Evolutionary conservation across 2,113 vertebrate species (phyloP).

Genomic region (Dascyllus trimaculatus): DNA sequence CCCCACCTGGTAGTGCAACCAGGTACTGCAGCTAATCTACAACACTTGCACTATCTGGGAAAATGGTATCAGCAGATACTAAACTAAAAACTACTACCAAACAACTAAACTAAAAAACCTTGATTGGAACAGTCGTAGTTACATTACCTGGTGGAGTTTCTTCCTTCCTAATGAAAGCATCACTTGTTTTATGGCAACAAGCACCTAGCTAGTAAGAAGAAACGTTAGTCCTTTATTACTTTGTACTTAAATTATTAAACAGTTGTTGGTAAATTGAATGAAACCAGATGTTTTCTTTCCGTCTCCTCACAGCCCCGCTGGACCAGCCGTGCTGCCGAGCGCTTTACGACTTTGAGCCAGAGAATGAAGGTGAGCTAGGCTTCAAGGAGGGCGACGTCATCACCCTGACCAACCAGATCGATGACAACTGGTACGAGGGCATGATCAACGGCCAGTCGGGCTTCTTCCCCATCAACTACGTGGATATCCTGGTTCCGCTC

Average conservation of each 20-base stretch:
- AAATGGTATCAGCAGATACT: too few relatives aligned
- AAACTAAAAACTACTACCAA: too few relatives aligned
- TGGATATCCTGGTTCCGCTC: slow-evolving; percentile 95
- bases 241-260: rapidly evolving
- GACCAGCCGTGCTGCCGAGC: slow-evolving; percentile 95
- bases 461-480: slow-evolving; percentile 98
- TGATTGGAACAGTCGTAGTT: too few relatives aligned
- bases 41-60: too few relatives aligned
- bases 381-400: slow-evolving; percentile 96
- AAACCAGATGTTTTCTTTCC: background rate
- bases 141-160: too few relatives aligned
- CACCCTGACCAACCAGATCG: slow-evolving; percentile 96
- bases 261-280: too few relatives aligned
- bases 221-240: background rate
- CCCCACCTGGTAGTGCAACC: too few relatives aligned
- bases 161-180: background rate
- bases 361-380: slow-evolving; percentile 96
- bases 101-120: too few relatives aligned
- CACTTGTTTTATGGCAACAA: background rate
- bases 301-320: slow-evolving; percentile 80
- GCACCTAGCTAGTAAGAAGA: background rate
- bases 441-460: slow-evolving; percentile 97
- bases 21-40: too few relatives aligned
- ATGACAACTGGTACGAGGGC: slow-evolving; percentile 98
- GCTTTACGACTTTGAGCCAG: slow-evolving; percentile 96